These are phyloP conservation scores for Norana najaformis DNA, from an alignment of 2,888 invertebrate species.

Conservation along the genomic window DNA sequence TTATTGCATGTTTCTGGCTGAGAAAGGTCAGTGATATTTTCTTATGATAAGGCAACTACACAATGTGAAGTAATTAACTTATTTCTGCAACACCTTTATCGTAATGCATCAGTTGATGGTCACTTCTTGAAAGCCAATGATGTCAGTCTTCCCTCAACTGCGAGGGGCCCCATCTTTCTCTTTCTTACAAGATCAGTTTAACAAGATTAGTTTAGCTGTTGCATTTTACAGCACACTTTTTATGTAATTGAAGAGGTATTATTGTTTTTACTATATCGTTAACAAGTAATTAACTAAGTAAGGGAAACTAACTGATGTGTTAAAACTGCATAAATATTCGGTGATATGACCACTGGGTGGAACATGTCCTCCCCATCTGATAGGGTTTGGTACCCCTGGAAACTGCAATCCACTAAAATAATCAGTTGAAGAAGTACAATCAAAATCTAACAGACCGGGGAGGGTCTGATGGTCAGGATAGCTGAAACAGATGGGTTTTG, in stretches of 20 bases:
- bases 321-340: not conserved
- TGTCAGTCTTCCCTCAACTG: not conserved
- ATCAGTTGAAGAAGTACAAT: not conserved
- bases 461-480: not conserved
- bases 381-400: no score
- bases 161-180: not conserved
- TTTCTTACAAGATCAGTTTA: not conserved
- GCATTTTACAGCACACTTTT: not conserved
- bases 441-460: not conserved
- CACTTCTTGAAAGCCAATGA: not conserved
- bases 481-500: not conserved
- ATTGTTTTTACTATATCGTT: not conserved
- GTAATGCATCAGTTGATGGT: not conserved
- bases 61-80: not conserved
- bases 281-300: not conserved
- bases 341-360: not conserved
- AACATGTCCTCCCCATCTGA: no score
- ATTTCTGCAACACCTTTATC: not conserved
- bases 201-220: not conserved
- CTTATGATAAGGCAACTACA: not conserved
- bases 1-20: not conserved
- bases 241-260: not conserved
- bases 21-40: not conserved
- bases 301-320: not conserved
- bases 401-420: no score